Percentiles rank a stretch among this genome's conserved stretches.
Conservation (phyloP, 2,888 invertebrate genomes). For the Platycheirus rosarum region DNA sequence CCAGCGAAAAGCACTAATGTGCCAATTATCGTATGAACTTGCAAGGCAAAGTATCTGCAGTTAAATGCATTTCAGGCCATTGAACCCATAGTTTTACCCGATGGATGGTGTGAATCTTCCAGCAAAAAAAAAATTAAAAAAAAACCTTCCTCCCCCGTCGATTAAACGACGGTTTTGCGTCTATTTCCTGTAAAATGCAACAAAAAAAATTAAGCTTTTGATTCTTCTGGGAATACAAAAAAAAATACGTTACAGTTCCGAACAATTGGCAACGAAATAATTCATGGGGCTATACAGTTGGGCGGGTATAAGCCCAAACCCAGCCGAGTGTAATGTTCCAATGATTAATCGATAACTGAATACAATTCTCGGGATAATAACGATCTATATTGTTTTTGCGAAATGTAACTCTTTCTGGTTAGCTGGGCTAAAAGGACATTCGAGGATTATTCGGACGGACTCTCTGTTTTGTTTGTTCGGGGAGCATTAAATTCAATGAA, state of each 20-base stretch:
- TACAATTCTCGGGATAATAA: constrained; percentile 50
- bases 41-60: constrained; percentile 56
- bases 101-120: constrained; percentile 28
- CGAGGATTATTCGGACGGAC: constrained; percentile 5
- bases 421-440: constrained; percentile 45
- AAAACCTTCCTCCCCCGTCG: neutral
- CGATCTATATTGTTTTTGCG: constrained; percentile 22
- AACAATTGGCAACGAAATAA: constrained; percentile 58
- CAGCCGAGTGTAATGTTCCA: constrained; percentile 62
- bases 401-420: constrained; percentile 36
- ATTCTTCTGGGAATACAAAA: constrained; percentile 33
- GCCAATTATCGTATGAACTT: constrained; percentile 68
- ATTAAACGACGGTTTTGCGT: constrained; percentile 29
- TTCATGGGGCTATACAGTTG: constrained; percentile 15
- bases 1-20: constrained; percentile 27
- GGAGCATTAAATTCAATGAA: constrained; percentile 62
- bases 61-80: constrained; percentile 68
- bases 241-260: constrained; percentile 5
- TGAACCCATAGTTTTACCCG: constrained; percentile 39
- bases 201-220: constrained; percentile 8
- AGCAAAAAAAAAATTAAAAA: no score
- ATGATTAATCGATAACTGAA: constrained; percentile 69
- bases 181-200: constrained; percentile 24
- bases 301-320: constrained; percentile 31
- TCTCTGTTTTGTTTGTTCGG: constrained; percentile 33